phyloP scores from a whole-genome alignment of 2,113 vertebrate genomes.

The Siniperca chuatsi region DNA sequence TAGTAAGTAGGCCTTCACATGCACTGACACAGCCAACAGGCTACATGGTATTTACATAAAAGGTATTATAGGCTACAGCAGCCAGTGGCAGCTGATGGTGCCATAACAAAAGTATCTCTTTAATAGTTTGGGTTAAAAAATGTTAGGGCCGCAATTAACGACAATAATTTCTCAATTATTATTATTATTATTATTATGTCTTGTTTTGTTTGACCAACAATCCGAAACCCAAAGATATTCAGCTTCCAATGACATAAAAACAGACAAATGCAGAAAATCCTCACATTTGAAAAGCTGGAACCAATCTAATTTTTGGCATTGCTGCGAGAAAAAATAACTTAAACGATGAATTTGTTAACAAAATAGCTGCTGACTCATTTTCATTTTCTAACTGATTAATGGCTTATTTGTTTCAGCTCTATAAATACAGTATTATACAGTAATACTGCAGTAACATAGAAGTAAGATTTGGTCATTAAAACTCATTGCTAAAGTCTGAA shows the following conservation, averaged over 20 bases:
- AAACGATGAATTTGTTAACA: not conserved
- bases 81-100: not conserved
- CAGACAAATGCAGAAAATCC: not conserved
- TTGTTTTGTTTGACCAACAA: not conserved
- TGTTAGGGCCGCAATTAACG: not conserved
- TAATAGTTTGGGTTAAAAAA: not conserved
- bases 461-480: not conserved
- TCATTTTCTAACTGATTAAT: not conserved
- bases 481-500: not conserved
- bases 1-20: slow-evolving; percentile 2
- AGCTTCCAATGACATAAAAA: not conserved
- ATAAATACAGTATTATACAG: not conserved
- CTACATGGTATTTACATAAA: not conserved
- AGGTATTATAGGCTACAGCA: not conserved
- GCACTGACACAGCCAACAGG: not conserved
- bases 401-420: not conserved
- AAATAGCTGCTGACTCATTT: not conserved
- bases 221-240: not conserved
- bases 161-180: not conserved
- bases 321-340: not conserved
- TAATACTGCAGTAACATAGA: not conserved
- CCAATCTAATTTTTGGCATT: not conserved
- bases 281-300: not conserved
- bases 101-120: not conserved
- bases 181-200: too few relatives aligned